Evolutionary conservation across 2,113 vertebrate genomes (phyloP).

Genomic region (Conger conger): DNA sequence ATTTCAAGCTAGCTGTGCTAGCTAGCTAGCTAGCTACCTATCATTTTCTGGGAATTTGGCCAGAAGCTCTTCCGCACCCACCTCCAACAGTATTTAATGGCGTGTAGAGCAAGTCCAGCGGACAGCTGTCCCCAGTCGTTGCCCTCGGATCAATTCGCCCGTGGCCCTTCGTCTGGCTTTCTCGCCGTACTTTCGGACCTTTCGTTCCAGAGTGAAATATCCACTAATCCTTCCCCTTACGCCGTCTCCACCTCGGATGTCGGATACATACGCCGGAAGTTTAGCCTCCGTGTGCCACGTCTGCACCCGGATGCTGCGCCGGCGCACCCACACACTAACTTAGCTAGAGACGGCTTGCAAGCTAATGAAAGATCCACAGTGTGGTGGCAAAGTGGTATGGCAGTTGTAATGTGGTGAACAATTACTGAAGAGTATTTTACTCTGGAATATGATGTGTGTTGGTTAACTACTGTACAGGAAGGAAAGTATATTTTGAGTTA

Average conservation of each 20-base stretch:
- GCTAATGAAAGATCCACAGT: no score
- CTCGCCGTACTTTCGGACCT: background rate
- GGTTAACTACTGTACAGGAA: no score
- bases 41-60: slow-evolving; percentile 2
- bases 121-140: slow-evolving; percentile 31
- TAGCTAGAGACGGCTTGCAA: background rate
- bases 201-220: slow-evolving; percentile 52
- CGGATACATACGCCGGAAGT: slow-evolving; percentile 70
- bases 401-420: no score
- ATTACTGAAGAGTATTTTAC: no score
- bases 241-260: slow-evolving; percentile 35
- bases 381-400: no score
- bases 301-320: slow-evolving; percentile 63
- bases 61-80: slow-evolving; percentile 43
- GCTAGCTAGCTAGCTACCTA: background rate
- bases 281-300: slow-evolving; percentile 70
- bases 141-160: background rate
- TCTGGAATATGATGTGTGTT: no score
- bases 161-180: background rate
- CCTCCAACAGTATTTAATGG: slow-evolving; percentile 48
- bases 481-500: no score
- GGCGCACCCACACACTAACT: background rate
- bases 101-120: slow-evolving; percentile 28
- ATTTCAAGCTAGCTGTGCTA: background rate
- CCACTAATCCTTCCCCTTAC: slow-evolving; percentile 62